These are phyloP conservation scores for Perca flavescens DNA, from an alignment of 2,113 vertebrate genomes.

Conservation along the genomic window DNA sequence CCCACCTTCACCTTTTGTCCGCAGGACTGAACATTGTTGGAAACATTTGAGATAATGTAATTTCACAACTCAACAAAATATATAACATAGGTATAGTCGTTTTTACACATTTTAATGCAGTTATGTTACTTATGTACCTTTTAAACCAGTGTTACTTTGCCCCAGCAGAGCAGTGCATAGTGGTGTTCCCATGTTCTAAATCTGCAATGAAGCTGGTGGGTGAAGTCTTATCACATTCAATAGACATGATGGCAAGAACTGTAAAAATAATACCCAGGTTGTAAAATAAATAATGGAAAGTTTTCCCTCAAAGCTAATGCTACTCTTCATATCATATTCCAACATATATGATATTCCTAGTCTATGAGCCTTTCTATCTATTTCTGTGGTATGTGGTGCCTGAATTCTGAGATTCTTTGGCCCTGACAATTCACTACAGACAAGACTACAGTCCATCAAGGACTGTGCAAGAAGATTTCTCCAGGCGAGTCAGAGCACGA, in stretches of 20 bases:
- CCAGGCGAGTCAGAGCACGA: slow-evolving; percentile 41
- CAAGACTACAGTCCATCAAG: no score
- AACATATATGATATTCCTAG: neutral
- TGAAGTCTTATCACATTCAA: neutral
- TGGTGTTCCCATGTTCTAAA: neutral
- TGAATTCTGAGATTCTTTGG: slow-evolving; percentile 6
- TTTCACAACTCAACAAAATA: no score
- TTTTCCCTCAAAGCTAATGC: neutral
- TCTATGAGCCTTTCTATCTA: slow-evolving; percentile 9
- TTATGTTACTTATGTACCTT: no score
- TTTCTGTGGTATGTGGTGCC: slow-evolving; percentile 34
- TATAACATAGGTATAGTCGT: no score
- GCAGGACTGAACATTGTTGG: no score
- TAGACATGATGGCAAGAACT: neutral
- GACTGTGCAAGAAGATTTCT: slow-evolving; percentile 23
- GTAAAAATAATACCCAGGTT: neutral
- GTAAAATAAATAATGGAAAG: neutral
- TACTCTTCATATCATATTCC: neutral
- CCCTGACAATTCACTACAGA: slow-evolving; percentile 21
- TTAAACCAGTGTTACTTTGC: no score
- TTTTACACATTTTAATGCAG: no score
- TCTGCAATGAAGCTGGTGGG: neutral
- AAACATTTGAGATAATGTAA: no score
- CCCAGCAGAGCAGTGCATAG: no score
- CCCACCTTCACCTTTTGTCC: no score